A percentile compares a stretch with the other conserved stretches of the same genome.
These are phyloP conservation scores for Pilophorus perplexus DNA, from an alignment of 2,888 invertebrate genomes.

Conservation along the genomic window DNA sequence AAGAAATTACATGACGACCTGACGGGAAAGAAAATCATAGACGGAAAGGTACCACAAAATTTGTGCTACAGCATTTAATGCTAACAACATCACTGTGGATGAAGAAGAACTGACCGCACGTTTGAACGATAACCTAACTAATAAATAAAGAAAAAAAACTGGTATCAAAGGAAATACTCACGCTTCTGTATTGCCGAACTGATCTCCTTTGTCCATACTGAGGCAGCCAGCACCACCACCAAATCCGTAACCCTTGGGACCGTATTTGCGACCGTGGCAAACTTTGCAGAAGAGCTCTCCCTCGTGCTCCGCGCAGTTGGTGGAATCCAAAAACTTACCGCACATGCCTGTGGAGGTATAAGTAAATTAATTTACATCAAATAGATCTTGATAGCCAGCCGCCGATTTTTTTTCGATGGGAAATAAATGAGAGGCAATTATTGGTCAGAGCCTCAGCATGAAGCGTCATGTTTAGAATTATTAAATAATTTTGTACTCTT, in stretches of 20 bases:
- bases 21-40: too few species aligned
- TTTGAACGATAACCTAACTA: too few species aligned
- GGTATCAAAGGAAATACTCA: slow-evolving; percentile 59
- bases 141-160: not conserved
- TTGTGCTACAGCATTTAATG: not conserved
- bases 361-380: not conserved
- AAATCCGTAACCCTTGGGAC: slow-evolving; percentile 97
- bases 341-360: slow-evolving; percentile 72
- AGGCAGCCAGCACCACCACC: slow-evolving; percentile 97
- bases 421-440: too few species aligned
- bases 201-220: slow-evolving; percentile 92
- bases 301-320: slow-evolving; percentile 97
- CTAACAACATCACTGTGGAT: not conserved
- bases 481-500: too few species aligned
- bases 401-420: too few species aligned
- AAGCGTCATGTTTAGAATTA: too few species aligned
- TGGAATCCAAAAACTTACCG: slow-evolving; percentile 96
- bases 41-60: too few species aligned
- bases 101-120: too few species aligned
- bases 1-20: too few species aligned
- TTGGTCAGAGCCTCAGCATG: too few species aligned
- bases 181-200: slow-evolving; percentile 70
- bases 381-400: too few species aligned
- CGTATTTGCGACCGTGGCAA: slow-evolving; percentile 97
- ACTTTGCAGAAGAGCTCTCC: slow-evolving; percentile 94